Evolutionary conservation across 2,888 invertebrate species (phyloP), one percentile per base, ranked within the genome.

Genomic region (Sphecodes monilicornis): DNA sequence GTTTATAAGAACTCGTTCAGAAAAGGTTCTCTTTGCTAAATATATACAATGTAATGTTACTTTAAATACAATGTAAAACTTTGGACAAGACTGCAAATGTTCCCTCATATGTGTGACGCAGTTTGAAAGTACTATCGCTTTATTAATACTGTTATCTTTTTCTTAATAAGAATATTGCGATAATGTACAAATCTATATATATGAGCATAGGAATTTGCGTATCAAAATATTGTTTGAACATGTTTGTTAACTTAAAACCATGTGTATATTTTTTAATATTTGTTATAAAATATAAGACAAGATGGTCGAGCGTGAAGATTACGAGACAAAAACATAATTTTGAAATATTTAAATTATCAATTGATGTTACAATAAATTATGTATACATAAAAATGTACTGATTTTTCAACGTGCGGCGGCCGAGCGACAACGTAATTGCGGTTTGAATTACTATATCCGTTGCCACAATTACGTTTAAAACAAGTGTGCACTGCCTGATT

Each of bases 41-140:
- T 29, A 41, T 36, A 39, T 32, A 36, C 22, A 76, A 43, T 64
- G 79, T 76, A 70, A 60, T 39, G 13, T 70, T 84, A 75, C 16
- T 75, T 82, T 76, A 79, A 76, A n/a, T 78, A 78, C 18, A 18
- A 50, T 41, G 26, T 39, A 29, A 54, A 76, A 50, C 54, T 64
- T 73, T 29, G 32, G 76, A 80, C 46, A 70, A 79, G 76, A 84
- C 50, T 74, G 69, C n/a, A 18, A 41, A 74, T 70, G 57, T 83
- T 80, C n/a, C 43, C 71, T 22, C 5, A 29, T 54, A 29, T 54
- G 0, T 70, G 39, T 13, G 22, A 78, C 22, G 26, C n/a, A 10
- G 8, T 71, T 80, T 16, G 16, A 57, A 71, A 80, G 16, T 80
- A 79, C 73, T 83, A 75, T 82, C 76, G 39, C 68, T 86, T 86